These are phyloP conservation scores for Blennius ocellaris DNA, from an alignment of 2,113 vertebrate genomes.

Conservation along the genomic window DNA sequence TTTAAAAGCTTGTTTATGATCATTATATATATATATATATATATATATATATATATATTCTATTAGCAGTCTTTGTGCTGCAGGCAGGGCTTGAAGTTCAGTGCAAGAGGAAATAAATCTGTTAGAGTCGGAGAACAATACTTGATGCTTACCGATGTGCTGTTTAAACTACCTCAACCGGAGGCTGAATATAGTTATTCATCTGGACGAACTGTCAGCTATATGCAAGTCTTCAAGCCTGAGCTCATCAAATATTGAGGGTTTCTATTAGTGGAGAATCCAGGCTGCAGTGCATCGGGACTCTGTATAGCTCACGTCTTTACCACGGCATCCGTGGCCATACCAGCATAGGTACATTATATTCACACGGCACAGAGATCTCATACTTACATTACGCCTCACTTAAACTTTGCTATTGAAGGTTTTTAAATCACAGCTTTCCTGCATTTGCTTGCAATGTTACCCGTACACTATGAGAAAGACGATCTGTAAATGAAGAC, in stretches of 20 bases:
- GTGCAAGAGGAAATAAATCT: constrained; percentile 7
- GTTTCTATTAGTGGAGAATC: constrained; percentile 51
- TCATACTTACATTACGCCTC: not conserved
- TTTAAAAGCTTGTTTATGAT: not conserved
- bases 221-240: constrained; percentile 45
- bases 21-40: too few species aligned
- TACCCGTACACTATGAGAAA: not conserved
- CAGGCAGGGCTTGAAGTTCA: not conserved
- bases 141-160: constrained; percentile 13
- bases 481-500: not conserved
- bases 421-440: not conserved
- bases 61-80: not conserved
- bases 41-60: not conserved
- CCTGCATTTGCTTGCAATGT: not conserved
- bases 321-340: not conserved
- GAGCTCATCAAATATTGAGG: constrained; percentile 72
- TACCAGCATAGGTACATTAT: not conserved
- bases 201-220: constrained; percentile 53
- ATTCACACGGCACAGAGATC: constrained; percentile 9
- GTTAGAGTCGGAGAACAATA: constrained; percentile 8
- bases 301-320: constrained; percentile 11
- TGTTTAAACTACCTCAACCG: constrained; percentile 20
- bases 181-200: constrained; percentile 37
- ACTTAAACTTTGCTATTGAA: not conserved
- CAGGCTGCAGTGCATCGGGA: constrained; percentile 16